These are phyloP conservation scores for Eilema caniola DNA, from an alignment of 2,888 invertebrate species.

Conservation along the genomic window DNA sequence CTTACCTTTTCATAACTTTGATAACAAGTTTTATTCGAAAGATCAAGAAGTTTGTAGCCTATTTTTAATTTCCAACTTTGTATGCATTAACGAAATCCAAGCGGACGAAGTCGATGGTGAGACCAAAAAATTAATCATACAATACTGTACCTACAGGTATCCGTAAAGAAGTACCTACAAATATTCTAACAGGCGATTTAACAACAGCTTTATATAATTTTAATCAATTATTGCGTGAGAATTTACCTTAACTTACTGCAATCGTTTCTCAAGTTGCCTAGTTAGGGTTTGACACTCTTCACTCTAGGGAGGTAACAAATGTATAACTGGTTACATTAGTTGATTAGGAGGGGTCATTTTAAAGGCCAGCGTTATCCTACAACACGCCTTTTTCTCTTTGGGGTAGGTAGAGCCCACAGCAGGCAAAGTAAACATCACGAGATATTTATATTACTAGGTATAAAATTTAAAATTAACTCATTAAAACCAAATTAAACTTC, in stretches of 20 bases:
- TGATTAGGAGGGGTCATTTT: slow-evolving; percentile 35
- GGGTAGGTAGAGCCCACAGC: not conserved
- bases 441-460: no score
- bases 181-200: slow-evolving; percentile 31
- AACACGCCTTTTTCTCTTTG: not conserved
- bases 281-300: slow-evolving; percentile 34
- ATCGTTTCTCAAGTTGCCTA: slow-evolving; percentile 33
- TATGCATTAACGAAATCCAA: no score
- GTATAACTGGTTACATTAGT: slow-evolving; percentile 42
- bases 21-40: no score
- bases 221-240: slow-evolving; percentile 50
- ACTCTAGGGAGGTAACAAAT: slow-evolving; percentile 43
- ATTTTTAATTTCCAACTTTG: no score
- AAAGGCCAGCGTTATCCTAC: not conserved
- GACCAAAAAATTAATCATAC: no score
- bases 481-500: no score
- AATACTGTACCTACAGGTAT: no score
- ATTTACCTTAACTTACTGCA: slow-evolving; percentile 44
- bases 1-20: no score
- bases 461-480: no score
- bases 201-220: slow-evolving; percentile 48
- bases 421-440: no score
- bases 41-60: no score
- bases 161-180: slow-evolving; percentile 18
- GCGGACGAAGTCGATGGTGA: no score